A percentile compares a stretch with the other conserved stretches of the same genome.
Evolutionary conservation across 1,140 invertebrate genomes (phyloP).

Genomic region (Drosophila obscura): DNA sequence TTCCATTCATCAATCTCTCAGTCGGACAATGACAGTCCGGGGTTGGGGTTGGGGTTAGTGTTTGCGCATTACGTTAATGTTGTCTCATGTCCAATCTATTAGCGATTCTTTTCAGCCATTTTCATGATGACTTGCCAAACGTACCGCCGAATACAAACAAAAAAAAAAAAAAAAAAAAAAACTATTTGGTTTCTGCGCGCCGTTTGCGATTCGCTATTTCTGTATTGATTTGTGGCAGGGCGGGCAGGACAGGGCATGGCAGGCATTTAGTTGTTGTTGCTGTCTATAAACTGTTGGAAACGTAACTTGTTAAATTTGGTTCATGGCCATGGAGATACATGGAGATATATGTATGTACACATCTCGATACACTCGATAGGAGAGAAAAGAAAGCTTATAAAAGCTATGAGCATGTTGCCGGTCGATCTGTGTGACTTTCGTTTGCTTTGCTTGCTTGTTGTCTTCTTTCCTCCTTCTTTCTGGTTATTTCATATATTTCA

Average conservation of each 20-base stretch:
- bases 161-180: conserved; percentile 11
- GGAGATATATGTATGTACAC: neutral
- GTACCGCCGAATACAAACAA: conserved; percentile 28
- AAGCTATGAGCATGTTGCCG: conserved; percentile 29
- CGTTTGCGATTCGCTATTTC: conserved; percentile 39
- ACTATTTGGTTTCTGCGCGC: conserved; percentile 4
- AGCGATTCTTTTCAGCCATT: conserved; percentile 51
- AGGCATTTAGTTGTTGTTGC: neutral
- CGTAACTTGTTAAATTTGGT: conserved; percentile 68
- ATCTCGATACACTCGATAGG: conserved; percentile 10
- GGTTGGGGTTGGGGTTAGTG: conserved; percentile 3
- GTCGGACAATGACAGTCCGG: conserved; percentile 20
- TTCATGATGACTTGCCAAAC: conserved; percentile 63
- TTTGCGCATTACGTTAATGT: conserved; percentile 56
- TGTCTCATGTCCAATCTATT: conserved; percentile 66
- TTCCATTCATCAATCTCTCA: conserved; percentile 65
- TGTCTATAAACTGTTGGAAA: conserved; percentile 23
- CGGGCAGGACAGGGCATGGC: too few relatives aligned
- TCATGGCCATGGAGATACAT: conserved; percentile 38
- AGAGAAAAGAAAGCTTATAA: conserved; percentile 51
- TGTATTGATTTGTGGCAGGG: neutral
- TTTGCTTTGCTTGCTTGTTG: conserved; percentile 21
- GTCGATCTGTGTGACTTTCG: conserved; percentile 37
- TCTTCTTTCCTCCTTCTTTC: conserved; percentile 7
- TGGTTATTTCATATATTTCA: conserved; percentile 36